These are phyloP conservation scores for Lysiphlebus fabarum DNA, from an alignment of 1,140 invertebrate genomes.

Conservation along the genomic window DNA sequence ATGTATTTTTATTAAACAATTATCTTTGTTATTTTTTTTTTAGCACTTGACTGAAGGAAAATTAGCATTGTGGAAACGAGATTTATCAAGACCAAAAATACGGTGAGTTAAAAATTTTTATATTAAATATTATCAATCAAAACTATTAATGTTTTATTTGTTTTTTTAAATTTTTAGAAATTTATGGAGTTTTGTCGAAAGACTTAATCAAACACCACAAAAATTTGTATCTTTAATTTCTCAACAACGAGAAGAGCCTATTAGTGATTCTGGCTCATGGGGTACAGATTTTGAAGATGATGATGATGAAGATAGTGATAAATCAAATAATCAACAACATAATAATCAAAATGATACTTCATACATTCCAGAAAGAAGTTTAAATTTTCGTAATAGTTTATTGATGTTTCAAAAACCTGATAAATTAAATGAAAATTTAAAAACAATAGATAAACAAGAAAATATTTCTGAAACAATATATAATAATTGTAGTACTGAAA, in stretches of 20 bases:
- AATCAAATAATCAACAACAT: neutral
- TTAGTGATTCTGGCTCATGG: conserved; percentile 45
- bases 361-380: conserved; percentile 13
- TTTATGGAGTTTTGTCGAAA: conserved; percentile 44
- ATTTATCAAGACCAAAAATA: conserved; percentile 44
- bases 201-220: conserved; percentile 40
- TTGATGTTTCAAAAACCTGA: conserved; percentile 33
- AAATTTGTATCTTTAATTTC: conserved; percentile 30
- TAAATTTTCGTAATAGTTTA: conserved; percentile 31
- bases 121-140: conserved; percentile 12
- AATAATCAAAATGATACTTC: neutral
- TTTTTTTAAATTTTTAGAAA: conserved; percentile 30
- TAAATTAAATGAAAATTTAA: neutral
- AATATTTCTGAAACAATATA: conserved; percentile 37
- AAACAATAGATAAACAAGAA: neutral
- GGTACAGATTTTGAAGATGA: conserved; percentile 49
- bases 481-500: conserved; percentile 34
- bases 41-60: conserved; percentile 54
- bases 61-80: conserved; percentile 50
- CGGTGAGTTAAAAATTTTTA: conserved; percentile 38
- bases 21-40: conserved; percentile 16
- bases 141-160: conserved; percentile 2
- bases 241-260: conserved; percentile 27
- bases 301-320: conserved; percentile 26
- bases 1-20: neutral